These are phyloP conservation scores for Nerophis ophidion DNA, from an alignment of 2,113 vertebrate species.

Conservation along the genomic window DNA sequence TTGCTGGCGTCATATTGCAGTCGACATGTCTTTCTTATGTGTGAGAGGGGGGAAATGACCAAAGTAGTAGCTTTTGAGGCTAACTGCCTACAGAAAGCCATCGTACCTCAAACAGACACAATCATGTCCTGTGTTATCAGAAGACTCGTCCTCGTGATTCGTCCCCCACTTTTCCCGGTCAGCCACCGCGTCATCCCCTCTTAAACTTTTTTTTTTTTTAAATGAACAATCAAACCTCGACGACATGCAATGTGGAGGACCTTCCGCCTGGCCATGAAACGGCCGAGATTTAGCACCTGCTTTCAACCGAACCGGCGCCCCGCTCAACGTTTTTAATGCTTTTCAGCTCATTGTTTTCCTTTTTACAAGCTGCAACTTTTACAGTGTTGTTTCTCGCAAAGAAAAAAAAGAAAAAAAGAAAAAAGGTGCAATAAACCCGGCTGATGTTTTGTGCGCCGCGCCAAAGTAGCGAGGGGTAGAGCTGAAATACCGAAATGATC, in stretches of 20 bases:
- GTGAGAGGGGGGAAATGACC: too few relatives aligned
- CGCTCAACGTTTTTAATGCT: background rate
- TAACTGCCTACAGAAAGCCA: background rate
- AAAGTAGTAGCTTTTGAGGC: background rate
- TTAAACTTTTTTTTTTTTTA: background rate
- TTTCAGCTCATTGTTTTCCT: background rate
- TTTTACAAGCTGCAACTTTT: background rate
- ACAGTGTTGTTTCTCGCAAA: background rate
- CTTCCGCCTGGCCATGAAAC: background rate
- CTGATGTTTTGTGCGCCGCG: background rate
- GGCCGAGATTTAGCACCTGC: background rate
- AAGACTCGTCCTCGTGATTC: conserved; percentile 12
- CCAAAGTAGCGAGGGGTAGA: background rate
- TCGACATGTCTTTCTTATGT: too few relatives aligned
- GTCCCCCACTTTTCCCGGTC: background rate
- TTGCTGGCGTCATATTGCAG: too few relatives aligned
- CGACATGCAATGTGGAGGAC: background rate
- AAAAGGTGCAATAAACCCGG: background rate
- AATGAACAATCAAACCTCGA: background rate
- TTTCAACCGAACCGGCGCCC: background rate
- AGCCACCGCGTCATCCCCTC: background rate
- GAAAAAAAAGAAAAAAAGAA: too few relatives aligned
- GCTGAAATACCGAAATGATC: background rate
- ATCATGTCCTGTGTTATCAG: background rate
- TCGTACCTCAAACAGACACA: background rate